Evolutionary conservation across 30 jellyfish, hydroid and myxozoan species (phyloP).

Genomic region (Cassiopea andromeda): DNA sequence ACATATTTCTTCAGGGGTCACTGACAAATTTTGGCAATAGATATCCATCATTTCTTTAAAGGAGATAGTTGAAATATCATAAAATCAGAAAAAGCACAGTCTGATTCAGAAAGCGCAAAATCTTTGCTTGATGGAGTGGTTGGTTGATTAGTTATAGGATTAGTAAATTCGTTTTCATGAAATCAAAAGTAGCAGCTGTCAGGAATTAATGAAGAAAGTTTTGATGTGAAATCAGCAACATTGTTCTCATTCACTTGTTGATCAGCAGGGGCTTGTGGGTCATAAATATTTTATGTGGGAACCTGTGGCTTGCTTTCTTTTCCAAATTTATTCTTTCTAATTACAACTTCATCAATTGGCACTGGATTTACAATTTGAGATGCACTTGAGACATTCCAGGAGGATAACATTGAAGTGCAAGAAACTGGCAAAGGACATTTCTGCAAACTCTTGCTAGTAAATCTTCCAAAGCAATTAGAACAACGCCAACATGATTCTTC

Average conservation of each 20-base stretch:
- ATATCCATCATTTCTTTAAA: slow-evolving; percentile 53
- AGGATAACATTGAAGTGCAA: slow-evolving; percentile 50
- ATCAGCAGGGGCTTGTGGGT: slow-evolving; percentile 45
- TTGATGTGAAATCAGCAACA: background rate
- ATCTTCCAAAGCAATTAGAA: slow-evolving; percentile 47
- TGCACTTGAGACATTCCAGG: slow-evolving; percentile 63
- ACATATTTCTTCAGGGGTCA: slow-evolving; percentile 11
- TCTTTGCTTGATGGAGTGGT: no score
- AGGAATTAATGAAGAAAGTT: slow-evolving; percentile 33
- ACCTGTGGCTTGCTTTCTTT: slow-evolving; percentile 15
- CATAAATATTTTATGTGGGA: slow-evolving; percentile 17
- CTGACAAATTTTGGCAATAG: slow-evolving; percentile 13
- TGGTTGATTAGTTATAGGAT: background rate
- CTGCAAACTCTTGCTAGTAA: slow-evolving; percentile 55
- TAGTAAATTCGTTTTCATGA: background rate
- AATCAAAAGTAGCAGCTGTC: no score
- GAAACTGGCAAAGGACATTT: slow-evolving; percentile 39
- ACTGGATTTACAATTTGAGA: slow-evolving; percentile 1
- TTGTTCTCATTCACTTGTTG: slow-evolving; percentile 26
- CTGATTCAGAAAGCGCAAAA: background rate
- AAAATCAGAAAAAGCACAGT: slow-evolving; percentile 41
- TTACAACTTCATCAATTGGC: slow-evolving; percentile 62
- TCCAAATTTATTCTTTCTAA: slow-evolving; percentile 34
- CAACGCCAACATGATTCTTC: slow-evolving; percentile 62
- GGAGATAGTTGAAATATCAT: slow-evolving; percentile 35